Base-by-base conservation (phyloP, 2,113 vertebrate species). In the Aplodontia rufa region DNA sequence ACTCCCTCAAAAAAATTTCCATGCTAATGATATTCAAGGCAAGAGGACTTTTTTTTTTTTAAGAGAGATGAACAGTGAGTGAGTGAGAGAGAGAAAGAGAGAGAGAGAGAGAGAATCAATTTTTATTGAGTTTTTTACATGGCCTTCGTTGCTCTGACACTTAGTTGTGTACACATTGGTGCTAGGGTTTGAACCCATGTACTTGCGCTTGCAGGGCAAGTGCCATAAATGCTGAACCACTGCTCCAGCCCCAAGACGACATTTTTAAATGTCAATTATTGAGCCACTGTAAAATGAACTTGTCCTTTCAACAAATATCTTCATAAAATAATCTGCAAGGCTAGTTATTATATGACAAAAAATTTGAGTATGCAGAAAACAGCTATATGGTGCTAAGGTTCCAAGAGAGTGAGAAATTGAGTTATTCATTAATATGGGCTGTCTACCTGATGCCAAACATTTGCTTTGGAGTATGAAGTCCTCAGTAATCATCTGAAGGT, bases 301-400 rank as follows among this genome's bases (percentile, higher is more conserved):
- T 68, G 71, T 74, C 47, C 60, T 90, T 81, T 22, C 79, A 83
- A 75, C 42, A 91, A 91, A 93, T 55, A 75, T 95, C 78, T 96
- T 86, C 81, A 85, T 40, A n/a, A 75, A 92, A 79, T 42, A 95
- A 91, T 42, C 81, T 95, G 62, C 58, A 78, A 95, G 42, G 64
- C 66, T 45, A 58, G n/a, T 49, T 84, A 62, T 40, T 96, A 83
- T 72, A 81, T 85, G n/a, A 94, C 12, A 92, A 83, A 83, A 90
- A 74, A 75, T 80, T 89, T 26, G n/a, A 89, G 58, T 60, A 69
- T 91, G 32, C 89, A 86, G 55, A 68, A 94, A 96, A 78, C 55
- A 75, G n/a, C 55, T 88, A 69, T 2, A 12, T 47, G 51, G 83
- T 84, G 47, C 88, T 76, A 93, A 53, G 14, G 60, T 84, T 92